A percentile compares a stretch with the other conserved stretches of the same genome.
Evolutionary conservation across 2,113 vertebrate genomes (phyloP).

Genomic region (Pagrus major): DNA sequence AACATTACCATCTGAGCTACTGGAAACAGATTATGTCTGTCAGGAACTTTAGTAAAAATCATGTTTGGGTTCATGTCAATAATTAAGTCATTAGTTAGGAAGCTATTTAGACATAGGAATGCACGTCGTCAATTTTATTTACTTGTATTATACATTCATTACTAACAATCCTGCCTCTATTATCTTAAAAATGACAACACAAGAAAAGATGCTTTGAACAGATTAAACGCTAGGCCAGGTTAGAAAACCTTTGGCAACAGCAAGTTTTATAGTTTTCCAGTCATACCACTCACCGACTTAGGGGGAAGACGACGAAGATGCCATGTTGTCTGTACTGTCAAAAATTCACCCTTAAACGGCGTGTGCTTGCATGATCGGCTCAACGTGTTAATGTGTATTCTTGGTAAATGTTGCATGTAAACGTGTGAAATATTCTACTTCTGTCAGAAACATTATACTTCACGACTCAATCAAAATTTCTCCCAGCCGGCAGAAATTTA

Average conservation of each 20-base stretch:
- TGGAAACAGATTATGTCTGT: not conserved
- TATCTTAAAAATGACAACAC: not conserved
- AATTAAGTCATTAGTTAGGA: not conserved
- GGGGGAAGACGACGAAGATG: not conserved
- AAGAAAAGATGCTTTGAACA: not conserved
- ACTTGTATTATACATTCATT: not conserved
- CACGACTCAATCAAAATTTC: not conserved
- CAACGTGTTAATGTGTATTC: not conserved
- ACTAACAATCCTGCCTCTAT: not conserved
- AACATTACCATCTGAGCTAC: not conserved
- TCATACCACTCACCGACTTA: no score
- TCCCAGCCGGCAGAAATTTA: not conserved
- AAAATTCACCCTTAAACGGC: not conserved
- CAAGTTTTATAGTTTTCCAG: not conserved
- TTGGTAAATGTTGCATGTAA: not conserved
- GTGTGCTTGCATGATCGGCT: not conserved
- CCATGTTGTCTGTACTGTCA: not conserved
- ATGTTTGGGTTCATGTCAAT: not conserved
- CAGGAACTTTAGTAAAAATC: not conserved
- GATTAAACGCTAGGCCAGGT: not conserved
- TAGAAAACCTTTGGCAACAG: not conserved
- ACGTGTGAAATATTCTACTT: not conserved
- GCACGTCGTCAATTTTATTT: not conserved
- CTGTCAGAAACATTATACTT: not conserved
- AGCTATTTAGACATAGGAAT: not conserved